Percentiles rank a stretch among this genome's conserved stretches.
Evolutionary conservation across 23 tunicate species (phyloP).

Genomic region (Phallusia fumigata): DNA sequence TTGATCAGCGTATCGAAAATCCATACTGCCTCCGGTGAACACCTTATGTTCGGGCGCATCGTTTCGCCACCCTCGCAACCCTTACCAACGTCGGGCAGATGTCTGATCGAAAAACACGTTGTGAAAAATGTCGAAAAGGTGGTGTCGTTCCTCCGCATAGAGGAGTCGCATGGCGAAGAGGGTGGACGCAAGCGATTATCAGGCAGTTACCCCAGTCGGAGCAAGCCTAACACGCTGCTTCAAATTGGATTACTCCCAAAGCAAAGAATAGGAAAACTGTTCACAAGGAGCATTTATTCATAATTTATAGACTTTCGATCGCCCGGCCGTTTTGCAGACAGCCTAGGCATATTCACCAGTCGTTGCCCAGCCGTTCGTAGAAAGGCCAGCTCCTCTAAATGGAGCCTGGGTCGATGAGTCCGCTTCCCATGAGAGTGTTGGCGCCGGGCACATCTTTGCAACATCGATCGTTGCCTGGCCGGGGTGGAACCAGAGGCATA

Average conservation of each 20-base stretch:
- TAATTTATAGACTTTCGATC: slow-evolving; percentile 11
- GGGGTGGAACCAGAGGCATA: too few species aligned
- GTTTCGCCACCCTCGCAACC: slow-evolving; percentile 11
- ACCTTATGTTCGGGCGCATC: slow-evolving; percentile 26
- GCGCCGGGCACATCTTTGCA: not conserved
- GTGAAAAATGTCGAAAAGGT: not conserved
- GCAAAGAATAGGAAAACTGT: not conserved
- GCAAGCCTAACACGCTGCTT: not conserved
- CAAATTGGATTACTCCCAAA: not conserved
- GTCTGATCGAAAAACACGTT: slow-evolving; percentile 1
- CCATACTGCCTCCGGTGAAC: slow-evolving; percentile 19
- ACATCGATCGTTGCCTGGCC: not conserved
- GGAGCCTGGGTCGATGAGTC: not conserved
- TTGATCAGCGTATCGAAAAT: slow-evolving; percentile 43
- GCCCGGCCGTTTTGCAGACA: not conserved
- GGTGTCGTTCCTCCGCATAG: not conserved
- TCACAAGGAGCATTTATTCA: slow-evolving; percentile 2
- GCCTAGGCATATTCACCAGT: not conserved
- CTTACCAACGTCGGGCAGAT: not conserved
- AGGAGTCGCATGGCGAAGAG: not conserved
- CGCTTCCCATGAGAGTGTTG: slow-evolving; percentile 13
- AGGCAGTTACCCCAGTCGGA: not conserved
- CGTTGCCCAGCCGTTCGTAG: not conserved
- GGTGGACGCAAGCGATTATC: not conserved
- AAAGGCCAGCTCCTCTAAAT: not conserved